Percentiles rank a stretch among this genome's conserved stretches.
Evolutionary conservation across 2,888 invertebrate genomes (phyloP).

Genomic region (Ophion obscuratus): DNA sequence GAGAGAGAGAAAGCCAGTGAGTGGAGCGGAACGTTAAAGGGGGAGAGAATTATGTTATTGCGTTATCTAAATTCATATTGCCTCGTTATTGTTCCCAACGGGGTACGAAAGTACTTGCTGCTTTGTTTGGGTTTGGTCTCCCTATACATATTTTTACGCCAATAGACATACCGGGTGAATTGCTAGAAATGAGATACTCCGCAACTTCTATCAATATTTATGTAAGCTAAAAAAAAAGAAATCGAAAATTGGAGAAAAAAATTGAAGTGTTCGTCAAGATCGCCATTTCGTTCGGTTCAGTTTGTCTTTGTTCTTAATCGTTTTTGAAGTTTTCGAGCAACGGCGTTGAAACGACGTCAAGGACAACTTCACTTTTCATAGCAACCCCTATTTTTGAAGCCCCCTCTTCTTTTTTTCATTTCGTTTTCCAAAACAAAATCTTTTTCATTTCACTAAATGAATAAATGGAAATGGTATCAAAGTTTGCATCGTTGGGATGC

Average conservation of each 20-base stretch:
- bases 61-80: constrained; percentile 76
- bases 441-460: too few relatives aligned
- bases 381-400: too few relatives aligned
- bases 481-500: too few relatives aligned
- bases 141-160: background rate
- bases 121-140: constrained; percentile 1
- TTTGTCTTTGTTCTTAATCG: too few relatives aligned
- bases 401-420: too few relatives aligned
- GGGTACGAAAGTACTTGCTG: constrained; percentile 58
- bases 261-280: constrained; percentile 4
- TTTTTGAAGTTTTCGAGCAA: too few relatives aligned
- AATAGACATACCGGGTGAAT: background rate
- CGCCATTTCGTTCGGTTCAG: too few relatives aligned
- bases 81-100: constrained; percentile 67
- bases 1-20: background rate
- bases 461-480: too few relatives aligned
- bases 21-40: background rate
- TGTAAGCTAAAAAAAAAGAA: background rate
- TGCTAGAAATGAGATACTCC: background rate
- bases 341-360: too few relatives aligned
- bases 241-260: background rate
- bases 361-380: too few relatives aligned
- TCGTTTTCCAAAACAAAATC: too few relatives aligned
- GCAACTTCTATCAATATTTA: constrained; percentile 21
- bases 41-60: constrained; percentile 66